phyloP scores from a whole-genome alignment of 2,113 vertebrate species.

The Lepus americanus region DNA sequence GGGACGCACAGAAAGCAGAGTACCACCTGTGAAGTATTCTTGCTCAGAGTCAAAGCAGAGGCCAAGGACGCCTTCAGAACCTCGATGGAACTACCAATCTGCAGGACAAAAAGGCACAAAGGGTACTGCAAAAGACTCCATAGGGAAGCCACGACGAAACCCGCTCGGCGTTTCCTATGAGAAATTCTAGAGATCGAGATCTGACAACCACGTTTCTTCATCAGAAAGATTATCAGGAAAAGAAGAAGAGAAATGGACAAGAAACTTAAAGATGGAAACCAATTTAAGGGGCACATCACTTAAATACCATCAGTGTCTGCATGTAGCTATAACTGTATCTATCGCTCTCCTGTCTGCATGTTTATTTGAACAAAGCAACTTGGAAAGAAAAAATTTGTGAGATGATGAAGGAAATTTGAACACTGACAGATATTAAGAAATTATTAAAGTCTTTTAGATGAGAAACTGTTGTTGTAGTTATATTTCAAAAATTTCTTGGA shows the following conservation, averaged over 20 bases:
- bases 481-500: neutral
- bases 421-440: neutral
- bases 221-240: neutral
- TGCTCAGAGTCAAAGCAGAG: neutral
- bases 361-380: neutral
- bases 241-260: neutral
- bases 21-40: neutral
- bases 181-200: neutral
- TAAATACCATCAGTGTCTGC: neutral
- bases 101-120: neutral
- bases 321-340: too few species aligned
- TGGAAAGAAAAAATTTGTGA: neutral
- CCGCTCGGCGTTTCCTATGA: neutral
- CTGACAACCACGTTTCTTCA: conserved; percentile 7
- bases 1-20: neutral
- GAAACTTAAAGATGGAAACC: neutral
- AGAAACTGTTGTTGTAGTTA: conserved; percentile 2
- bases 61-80: neutral
- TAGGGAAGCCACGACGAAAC: neutral
- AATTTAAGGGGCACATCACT: neutral
- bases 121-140: neutral
- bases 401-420: conserved; percentile 21
- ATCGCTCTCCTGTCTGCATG: neutral
- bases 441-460: neutral
- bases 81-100: neutral